Percentiles rank a stretch among this genome's conserved stretches.
Conservation (phyloP, 2,113 vertebrate species). For the Benitochromis conjunctus region DNA sequence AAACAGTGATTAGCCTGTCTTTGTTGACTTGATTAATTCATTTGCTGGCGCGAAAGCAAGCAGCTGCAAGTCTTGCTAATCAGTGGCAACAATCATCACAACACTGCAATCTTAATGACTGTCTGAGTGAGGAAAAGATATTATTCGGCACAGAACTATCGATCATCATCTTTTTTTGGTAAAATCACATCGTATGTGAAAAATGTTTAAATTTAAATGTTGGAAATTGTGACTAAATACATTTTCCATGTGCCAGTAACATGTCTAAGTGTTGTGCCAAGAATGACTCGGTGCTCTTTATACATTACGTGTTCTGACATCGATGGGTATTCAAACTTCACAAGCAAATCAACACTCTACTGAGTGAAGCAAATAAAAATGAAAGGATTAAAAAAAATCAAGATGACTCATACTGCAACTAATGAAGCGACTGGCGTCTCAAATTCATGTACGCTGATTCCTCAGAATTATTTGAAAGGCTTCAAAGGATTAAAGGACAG, state of each 20-base stretch:
- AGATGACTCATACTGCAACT: background rate
- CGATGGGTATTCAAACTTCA: background rate
- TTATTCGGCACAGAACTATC: background rate
- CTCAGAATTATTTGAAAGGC: background rate
- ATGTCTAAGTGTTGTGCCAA: background rate
- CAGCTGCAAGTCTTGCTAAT: conserved; percentile 66
- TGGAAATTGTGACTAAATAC: background rate
- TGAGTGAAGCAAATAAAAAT: background rate
- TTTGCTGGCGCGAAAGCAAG: conserved; percentile 45
- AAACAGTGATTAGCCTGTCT: conserved; percentile 67
- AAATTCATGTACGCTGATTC: background rate
- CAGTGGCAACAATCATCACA: conserved; percentile 54
- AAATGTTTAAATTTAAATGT: background rate
- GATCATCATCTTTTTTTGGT: background rate
- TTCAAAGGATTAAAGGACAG: background rate
- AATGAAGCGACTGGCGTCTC: background rate
- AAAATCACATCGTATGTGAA: background rate
- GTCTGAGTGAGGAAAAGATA: conserved; percentile 10
- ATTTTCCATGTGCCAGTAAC: background rate
- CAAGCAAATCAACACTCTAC: background rate
- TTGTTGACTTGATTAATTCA: conserved; percentile 66
- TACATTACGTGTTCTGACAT: background rate
- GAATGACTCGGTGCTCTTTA: background rate
- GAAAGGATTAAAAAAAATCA: background rate
- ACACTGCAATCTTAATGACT: conserved; percentile 54